Evolutionary conservation across 2,113 vertebrate genomes (phyloP).

Genomic region (Gasterosteus nipponicus): DNA sequence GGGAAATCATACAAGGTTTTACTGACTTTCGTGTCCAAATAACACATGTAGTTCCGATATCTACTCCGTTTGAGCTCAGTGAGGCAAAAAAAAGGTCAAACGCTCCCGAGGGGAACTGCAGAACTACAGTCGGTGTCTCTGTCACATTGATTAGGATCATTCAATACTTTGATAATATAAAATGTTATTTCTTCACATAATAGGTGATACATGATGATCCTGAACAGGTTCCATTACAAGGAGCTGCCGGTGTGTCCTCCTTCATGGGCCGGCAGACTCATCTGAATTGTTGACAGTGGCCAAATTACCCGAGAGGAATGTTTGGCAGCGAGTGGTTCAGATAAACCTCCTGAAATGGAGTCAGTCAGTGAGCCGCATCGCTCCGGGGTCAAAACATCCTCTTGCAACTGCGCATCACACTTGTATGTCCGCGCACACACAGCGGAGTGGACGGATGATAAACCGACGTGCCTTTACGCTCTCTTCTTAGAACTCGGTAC

Average conservation of each 20-base stretch:
- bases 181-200: not conserved
- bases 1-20: not conserved
- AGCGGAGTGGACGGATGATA: slow-evolving; percentile 13
- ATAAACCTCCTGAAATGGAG: slow-evolving; percentile 64
- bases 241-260: slow-evolving; percentile 39
- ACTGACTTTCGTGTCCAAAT: not conserved
- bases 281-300: slow-evolving; percentile 70
- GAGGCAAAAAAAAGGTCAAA: not conserved
- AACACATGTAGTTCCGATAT: not conserved
- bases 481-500: not conserved
- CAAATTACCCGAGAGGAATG: slow-evolving; percentile 68
- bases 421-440: not conserved
- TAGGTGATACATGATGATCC: not conserved
- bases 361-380: slow-evolving; percentile 24
- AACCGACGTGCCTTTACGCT: not conserved
- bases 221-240: slow-evolving; percentile 15
- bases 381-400: slow-evolving; percentile 28
- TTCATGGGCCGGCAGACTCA: slow-evolving; percentile 63
- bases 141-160: not conserved
- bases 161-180: not conserved
- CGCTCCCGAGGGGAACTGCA: not conserved
- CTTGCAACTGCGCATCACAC: slow-evolving; percentile 9
- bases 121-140: not conserved
- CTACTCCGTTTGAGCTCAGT: not conserved
- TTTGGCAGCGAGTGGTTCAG: slow-evolving; percentile 58